Base-by-base conservation (phyloP, 2,113 vertebrate species). In the Oceanodroma tethys region DNA sequence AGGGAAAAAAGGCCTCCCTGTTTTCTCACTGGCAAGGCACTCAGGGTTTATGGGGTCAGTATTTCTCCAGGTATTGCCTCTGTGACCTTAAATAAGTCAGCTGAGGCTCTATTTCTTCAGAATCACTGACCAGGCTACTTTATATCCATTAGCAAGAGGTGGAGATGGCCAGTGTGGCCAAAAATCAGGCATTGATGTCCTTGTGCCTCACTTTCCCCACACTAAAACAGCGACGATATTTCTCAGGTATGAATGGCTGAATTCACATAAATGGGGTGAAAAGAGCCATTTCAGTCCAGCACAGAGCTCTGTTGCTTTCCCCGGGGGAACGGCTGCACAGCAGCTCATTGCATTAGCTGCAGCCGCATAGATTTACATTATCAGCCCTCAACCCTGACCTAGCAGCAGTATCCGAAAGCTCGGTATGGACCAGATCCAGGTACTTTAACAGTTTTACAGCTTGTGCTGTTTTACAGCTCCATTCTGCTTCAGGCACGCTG, bases 371-470 rank as follows among this genome's bases (percentile, higher is more conserved):
- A 60, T 71, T 48, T 60, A 12, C 58, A 70, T 43, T 88, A 83
- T 86, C 88, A 83, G 38, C 45, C 80, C 72, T 91, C 72, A 86
- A 10, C 36, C 50, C 58, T 0, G 1, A 59, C 56, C 88, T 67
- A 42, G 70, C 62, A 55, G 65, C 85, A 72, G 65, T 21, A 88
- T 92, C 83, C 7, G 3, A 83, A 76, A 78, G 53, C 88, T 91
- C 30, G 1, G 50, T 19, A 55, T 86, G 93, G 86, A 95, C 38
- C 68, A 89, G 63, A 50, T 84, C 91, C 94, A 96, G 83, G 83
- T 59, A 42, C 89, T 89, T 45, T 4, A 92, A 59, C 53, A 83
- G 80, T 86, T 95, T 96, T 71, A 92, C 91, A 89, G 68, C 83
- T 63, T 91, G 88, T 81, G 88, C 42, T 74, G 59, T 70, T 92